phyloP scores from a whole-genome alignment of 2,797 vertebrate genomes.

The Pteropus rufus region DNA sequence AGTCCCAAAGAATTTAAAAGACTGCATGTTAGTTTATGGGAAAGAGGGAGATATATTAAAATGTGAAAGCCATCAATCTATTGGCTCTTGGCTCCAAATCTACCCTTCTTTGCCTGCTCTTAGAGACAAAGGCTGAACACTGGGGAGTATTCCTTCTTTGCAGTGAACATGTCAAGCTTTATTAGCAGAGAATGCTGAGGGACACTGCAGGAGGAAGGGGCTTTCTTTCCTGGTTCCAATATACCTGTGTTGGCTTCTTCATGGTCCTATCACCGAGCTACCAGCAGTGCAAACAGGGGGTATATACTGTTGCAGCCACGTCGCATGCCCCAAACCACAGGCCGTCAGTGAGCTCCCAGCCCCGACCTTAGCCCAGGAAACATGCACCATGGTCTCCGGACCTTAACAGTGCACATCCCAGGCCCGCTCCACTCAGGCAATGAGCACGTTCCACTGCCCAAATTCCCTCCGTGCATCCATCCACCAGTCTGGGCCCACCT shows the following conservation, averaged over 20 bases:
- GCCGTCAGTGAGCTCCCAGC: not conserved
- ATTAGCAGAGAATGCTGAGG: not conserved
- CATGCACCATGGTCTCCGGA: not conserved
- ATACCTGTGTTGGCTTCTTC: not conserved
- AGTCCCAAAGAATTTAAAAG: not conserved
- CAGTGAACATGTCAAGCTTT: not conserved
- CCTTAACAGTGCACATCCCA: fast-evolving
- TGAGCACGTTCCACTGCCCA: not conserved
- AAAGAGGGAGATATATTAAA: not conserved
- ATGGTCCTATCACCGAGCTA: not conserved
- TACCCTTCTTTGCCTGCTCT: not conserved
- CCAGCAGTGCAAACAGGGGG: not conserved
- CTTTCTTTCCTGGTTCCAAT: not conserved
- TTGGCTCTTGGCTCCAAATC: not conserved
- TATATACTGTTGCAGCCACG: not conserved
- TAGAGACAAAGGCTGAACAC: not conserved
- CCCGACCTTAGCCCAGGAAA: not conserved
- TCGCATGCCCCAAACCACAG: not conserved
- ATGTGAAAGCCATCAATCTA: not conserved
- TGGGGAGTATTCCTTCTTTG: not conserved
- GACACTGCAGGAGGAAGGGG: fast-evolving
- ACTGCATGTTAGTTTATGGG: not conserved
- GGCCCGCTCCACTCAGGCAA: not conserved
- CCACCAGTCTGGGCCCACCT: too few relatives aligned
- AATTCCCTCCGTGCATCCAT: not conserved